These are phyloP conservation scores for Hemaris fuciformis DNA, from an alignment of 2,888 invertebrate species.

Conservation along the genomic window DNA sequence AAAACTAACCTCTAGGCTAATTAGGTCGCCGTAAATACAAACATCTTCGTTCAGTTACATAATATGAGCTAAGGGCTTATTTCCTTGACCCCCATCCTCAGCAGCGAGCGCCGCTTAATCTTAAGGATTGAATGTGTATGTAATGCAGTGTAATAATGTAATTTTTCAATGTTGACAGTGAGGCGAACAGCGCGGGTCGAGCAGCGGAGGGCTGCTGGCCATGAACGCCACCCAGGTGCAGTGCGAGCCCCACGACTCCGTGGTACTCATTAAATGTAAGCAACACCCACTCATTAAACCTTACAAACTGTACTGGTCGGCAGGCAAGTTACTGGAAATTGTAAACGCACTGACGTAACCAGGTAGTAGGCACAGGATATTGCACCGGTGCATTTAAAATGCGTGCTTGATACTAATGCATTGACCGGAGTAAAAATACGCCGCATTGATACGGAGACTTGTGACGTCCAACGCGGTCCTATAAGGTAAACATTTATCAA, in stretches of 20 bases:
- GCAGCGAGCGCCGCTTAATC: not conserved
- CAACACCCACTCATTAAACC: slow-evolving; percentile 43
- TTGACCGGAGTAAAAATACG: not conserved
- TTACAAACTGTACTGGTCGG: not conserved
- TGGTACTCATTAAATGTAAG: slow-evolving; percentile 89
- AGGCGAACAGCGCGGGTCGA: slow-evolving; percentile 73
- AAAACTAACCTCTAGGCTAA: no score
- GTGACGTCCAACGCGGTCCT: not conserved
- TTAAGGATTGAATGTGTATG: no score
- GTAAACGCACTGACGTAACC: slow-evolving; percentile 13
- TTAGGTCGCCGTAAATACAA: no score
- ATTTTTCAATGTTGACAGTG: slow-evolving; percentile 48
- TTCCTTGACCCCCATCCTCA: not conserved
- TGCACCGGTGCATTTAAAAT: slow-evolving; percentile 9
- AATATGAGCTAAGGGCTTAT: no score
- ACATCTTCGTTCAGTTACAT: no score
- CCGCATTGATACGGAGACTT: not conserved
- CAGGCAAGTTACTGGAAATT: not conserved
- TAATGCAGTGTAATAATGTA: not conserved
- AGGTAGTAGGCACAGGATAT: slow-evolving; percentile 1
- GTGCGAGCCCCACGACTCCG: slow-evolving; percentile 85
- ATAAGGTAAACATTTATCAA: no score
- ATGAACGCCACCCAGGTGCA: slow-evolving; percentile 84
- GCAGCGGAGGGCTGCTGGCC: slow-evolving; percentile 77
- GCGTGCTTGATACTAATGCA: not conserved